A percentile compares a stretch with the other conserved stretches of the same genome.
These are phyloP conservation scores for Brachynemurus nebulosus DNA, from an alignment of 2,888 invertebrate species.

Conservation along the genomic window DNA sequence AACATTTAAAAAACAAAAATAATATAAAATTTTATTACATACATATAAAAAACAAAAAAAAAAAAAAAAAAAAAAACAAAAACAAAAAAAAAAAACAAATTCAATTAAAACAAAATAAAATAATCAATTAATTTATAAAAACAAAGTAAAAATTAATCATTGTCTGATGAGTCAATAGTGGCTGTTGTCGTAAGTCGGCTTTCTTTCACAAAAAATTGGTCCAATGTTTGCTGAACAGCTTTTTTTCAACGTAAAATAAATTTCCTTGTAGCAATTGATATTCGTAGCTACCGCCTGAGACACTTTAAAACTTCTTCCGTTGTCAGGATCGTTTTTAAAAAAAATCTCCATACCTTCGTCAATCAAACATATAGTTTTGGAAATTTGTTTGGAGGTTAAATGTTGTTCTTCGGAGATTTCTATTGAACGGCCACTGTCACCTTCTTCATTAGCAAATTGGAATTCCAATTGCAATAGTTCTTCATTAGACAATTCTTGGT, in stretches of 20 bases:
- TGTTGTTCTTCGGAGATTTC: background rate
- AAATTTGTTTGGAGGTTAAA: background rate
- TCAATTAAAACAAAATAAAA: background rate
- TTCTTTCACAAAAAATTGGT: constrained; percentile 2
- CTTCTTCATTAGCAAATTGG: constrained; percentile 8
- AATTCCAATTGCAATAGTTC: constrained; percentile 15
- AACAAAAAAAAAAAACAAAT: background rate
- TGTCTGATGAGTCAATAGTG: background rate
- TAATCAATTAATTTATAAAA: background rate
- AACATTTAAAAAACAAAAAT: too few relatives aligned
- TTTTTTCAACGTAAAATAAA: too few relatives aligned
- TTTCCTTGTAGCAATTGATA: constrained; percentile 3
- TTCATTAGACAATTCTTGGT: constrained; percentile 15
- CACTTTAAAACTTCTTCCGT: background rate
- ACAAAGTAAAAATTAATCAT: background rate
- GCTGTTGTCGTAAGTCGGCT: background rate
- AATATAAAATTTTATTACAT: too few relatives aligned
- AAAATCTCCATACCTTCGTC: background rate
- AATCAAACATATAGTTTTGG: background rate
- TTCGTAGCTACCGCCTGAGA: constrained; percentile 1
- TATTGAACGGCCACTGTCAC: constrained; percentile 4
- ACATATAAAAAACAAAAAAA: too few relatives aligned
- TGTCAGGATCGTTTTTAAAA: constrained; percentile 2
- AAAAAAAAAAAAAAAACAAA: background rate
- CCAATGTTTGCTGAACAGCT: background rate